Base-by-base conservation (phyloP, 1,140 invertebrate genomes). In the Leguminivora glycinivorella region DNA sequence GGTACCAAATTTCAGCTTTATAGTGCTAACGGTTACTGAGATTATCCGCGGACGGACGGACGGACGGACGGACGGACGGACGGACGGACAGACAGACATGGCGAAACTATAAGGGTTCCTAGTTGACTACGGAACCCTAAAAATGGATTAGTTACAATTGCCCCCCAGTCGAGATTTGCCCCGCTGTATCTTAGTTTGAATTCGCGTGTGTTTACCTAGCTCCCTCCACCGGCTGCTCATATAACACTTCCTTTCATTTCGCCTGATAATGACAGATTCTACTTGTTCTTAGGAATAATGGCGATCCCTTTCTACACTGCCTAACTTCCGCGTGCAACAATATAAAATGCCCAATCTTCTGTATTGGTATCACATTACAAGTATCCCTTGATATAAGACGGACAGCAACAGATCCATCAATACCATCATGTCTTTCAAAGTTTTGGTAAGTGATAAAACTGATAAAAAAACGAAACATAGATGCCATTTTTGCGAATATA, bases 381-480 rank as follows among this genome's bases (percentile, higher is more conserved):
- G 29, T 72, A 71, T 70, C 66, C 24, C 40, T 72, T 71, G 74
- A 69, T 66, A 47, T 52, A 69, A 67, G 19, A 70, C 70, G 73
- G 69, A 24, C 26, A 77, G 75, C 74, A 83, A 68, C 67, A 69
- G 17, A 75, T 72, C 34, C 25, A 60, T 72, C 26, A 87, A 88
- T 86, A 72, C 34, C 25, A 60, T 72, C 26, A 87, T 89, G 88
- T 71, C 72, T 74, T 73, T 78, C 5, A 82, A 82, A 76, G 29
- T 77, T 26, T 73, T 85, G 75, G 88, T 90, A 71, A 87, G 83
- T 43, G 40, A n/a, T 77, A n/a, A n/a, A n/a, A n/a, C n/a, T n/a
- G n/a, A n/a, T 56, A 70, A 17, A 63, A 63, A 60, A n/a, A 29
- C 14, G 6, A 7, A 52, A 19, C 40, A 17, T 43, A 43, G 17